Conservation (phyloP, 2,113 vertebrate genomes). For the Gavia stellata region DNA sequence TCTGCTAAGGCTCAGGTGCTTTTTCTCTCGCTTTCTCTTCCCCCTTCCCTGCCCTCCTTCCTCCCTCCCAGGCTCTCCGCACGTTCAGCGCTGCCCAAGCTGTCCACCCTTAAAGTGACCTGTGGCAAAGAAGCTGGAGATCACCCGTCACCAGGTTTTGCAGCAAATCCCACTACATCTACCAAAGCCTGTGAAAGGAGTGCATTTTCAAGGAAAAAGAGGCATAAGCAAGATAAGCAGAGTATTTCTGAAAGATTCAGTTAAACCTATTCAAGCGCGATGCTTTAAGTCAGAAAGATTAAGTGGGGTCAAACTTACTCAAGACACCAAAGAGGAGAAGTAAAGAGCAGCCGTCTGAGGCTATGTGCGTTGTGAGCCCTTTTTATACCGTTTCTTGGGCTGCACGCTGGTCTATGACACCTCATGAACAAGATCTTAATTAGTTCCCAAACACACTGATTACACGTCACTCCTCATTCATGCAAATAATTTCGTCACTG, state of each 20-base stretch:
- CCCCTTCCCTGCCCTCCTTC: background rate
- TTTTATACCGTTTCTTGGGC: background rate
- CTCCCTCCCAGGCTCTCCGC: background rate
- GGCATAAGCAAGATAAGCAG: background rate
- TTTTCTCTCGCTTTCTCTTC: background rate
- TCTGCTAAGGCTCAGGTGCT: background rate
- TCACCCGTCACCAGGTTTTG: background rate
- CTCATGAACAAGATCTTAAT: background rate
- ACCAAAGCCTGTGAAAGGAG: background rate
- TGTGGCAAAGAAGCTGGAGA: background rate
- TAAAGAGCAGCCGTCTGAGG: background rate
- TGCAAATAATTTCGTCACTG: background rate
- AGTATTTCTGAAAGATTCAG: background rate
- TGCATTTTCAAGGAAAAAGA: background rate
- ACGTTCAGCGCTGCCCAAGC: rapidly evolving
- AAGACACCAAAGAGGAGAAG: background rate
- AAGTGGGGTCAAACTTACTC: background rate
- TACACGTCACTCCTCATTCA: background rate
- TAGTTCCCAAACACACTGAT: background rate
- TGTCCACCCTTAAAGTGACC: background rate
- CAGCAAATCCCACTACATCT: background rate
- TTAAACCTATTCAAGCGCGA: rapidly evolving
- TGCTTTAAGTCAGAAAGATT: background rate
- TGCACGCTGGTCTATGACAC: background rate
- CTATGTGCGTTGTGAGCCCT: background rate